These are phyloP conservation scores for Tipula unca DNA, from an alignment of 2,888 invertebrate genomes.

Conservation along the genomic window DNA sequence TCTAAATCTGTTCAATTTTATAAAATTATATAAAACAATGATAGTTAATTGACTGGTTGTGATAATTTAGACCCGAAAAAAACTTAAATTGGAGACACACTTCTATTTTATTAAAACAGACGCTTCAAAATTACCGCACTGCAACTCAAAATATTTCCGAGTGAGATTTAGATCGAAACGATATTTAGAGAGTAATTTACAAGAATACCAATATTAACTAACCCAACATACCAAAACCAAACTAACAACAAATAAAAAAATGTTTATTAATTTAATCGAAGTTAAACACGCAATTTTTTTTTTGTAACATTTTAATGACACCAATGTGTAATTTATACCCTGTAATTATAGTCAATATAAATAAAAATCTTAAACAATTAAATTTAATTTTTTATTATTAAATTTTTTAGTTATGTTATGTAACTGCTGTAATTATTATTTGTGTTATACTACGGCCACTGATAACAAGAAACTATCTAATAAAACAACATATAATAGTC, in stretches of 20 bases:
- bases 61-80: not conserved
- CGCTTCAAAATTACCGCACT: not conserved
- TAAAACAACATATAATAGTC: not conserved
- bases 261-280: constrained; percentile 14
- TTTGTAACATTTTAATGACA: not conserved
- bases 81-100: not conserved
- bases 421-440: not conserved
- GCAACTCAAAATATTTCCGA: not conserved
- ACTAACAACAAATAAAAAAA: not conserved
- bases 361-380: not conserved
- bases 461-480: not conserved
- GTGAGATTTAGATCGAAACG: not conserved
- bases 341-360: constrained; percentile 8
- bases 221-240: not conserved
- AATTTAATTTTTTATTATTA: not conserved
- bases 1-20: too few species aligned
- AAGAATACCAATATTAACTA: not conserved
- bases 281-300: not conserved
- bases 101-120: not conserved
- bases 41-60: too few species aligned
- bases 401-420: not conserved
- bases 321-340: constrained; percentile 8
- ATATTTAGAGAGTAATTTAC: not conserved
- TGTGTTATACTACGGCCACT: not conserved
- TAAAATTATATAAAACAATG: too few species aligned